Percentiles rank a stretch among this genome's conserved stretches.
Conservation (phyloP, 2,888 invertebrate species). For the Carcina quercana region DNA sequence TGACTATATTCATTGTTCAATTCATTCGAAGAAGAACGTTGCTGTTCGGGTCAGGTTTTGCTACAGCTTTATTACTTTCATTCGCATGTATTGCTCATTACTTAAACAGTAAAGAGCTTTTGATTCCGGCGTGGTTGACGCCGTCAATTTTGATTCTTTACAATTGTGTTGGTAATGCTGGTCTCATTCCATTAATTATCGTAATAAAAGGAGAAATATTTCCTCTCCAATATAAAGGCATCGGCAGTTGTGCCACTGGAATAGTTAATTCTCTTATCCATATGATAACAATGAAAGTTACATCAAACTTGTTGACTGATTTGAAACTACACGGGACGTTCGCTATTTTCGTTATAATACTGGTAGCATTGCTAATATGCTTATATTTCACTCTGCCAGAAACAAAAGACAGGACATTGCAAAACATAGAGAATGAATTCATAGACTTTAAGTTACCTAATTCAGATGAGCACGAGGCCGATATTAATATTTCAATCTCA, state of each 20-base stretch:
- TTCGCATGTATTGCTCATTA: not conserved
- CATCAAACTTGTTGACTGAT: not conserved
- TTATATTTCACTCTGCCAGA: slow-evolving; percentile 2
- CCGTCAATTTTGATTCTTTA: not conserved
- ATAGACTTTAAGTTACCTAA: slow-evolving; percentile 2
- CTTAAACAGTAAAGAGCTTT: not conserved
- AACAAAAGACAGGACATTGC: slow-evolving; percentile 4
- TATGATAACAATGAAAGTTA: slow-evolving; percentile 1
- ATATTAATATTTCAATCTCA: too few species aligned
- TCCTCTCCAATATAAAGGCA: slow-evolving; percentile 1
- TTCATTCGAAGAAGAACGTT: not conserved
- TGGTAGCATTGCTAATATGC: not conserved
- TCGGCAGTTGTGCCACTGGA: not conserved
- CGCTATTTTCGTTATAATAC: not conserved
- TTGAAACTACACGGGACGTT: slow-evolving; percentile 2
- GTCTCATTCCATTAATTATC: not conserved
- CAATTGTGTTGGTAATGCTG: not conserved
- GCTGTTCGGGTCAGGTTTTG: not conserved
- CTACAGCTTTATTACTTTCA: not conserved
- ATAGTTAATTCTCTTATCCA: not conserved
- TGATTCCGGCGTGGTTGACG: not conserved
- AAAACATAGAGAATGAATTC: slow-evolving; percentile 12
- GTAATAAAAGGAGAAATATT: slow-evolving; percentile 1
- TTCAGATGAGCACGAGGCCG: not conserved
- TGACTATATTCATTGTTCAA: not conserved